A percentile compares a stretch with the other conserved stretches of the same genome.
phyloP scores from a whole-genome alignment of 2,797 vertebrate genomes.

The Dendrocincla tyrannina region DNA sequence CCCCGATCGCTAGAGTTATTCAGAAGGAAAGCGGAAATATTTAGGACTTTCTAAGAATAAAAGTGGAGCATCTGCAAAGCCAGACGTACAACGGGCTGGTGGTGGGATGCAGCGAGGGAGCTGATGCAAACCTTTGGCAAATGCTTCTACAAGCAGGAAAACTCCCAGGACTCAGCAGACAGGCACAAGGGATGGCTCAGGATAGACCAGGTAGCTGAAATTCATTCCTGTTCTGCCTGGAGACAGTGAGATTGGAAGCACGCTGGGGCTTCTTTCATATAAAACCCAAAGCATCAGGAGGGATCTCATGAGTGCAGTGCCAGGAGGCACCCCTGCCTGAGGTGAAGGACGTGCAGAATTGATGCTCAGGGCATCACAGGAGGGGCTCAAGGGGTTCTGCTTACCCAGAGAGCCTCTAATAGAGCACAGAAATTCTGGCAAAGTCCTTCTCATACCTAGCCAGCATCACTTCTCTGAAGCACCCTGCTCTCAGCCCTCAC shows the following conservation, averaged over 20 bases:
- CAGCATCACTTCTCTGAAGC: not conserved
- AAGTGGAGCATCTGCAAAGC: slow-evolving; percentile 49
- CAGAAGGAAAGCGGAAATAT: slow-evolving; percentile 30
- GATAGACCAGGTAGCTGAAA: not conserved
- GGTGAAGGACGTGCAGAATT: not conserved
- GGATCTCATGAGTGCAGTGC: not conserved
- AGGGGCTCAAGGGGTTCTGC: not conserved
- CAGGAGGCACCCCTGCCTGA: not conserved
- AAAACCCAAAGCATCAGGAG: not conserved
- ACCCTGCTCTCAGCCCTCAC: not conserved
- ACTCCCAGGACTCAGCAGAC: not conserved
- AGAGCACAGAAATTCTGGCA: not conserved
- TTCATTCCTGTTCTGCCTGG: not conserved
- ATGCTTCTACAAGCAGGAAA: not conserved
- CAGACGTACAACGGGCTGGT: slow-evolving; percentile 20
- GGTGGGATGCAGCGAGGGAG: slow-evolving; percentile 6
- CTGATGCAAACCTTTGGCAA: slow-evolving; percentile 41
- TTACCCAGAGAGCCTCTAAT: not conserved
- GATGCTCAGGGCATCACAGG: not conserved
- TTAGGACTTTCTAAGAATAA: slow-evolving; percentile 63
- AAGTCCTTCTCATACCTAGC: not conserved
- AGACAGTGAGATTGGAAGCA: not conserved
- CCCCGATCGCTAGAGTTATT: not conserved
- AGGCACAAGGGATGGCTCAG: not conserved
- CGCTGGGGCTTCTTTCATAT: not conserved